These are phyloP conservation scores for Philopedon plagiatum DNA, from an alignment of 2,888 invertebrate species.

Conservation along the genomic window DNA sequence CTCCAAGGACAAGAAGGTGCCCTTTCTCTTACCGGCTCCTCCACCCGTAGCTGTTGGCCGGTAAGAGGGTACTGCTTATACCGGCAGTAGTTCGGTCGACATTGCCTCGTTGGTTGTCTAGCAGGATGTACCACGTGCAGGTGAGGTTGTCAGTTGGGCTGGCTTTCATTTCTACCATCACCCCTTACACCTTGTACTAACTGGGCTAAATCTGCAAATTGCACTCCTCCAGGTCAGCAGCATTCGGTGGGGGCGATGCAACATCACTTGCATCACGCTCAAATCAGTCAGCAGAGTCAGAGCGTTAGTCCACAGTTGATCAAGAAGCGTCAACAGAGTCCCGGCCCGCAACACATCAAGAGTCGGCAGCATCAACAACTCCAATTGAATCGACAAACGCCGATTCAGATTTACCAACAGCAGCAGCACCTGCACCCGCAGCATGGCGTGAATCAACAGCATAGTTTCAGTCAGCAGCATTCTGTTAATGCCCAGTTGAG, in stretches of 20 bases:
- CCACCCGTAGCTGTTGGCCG: too few relatives aligned
- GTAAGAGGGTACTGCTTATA: too few relatives aligned
- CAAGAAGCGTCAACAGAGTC: slow-evolving; percentile 29
- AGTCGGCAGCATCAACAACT: slow-evolving; percentile 59
- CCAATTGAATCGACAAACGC: slow-evolving; percentile 36
- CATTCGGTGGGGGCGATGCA: slow-evolving; percentile 17
- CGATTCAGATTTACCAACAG: slow-evolving; percentile 41
- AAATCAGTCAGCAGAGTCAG: slow-evolving; percentile 28
- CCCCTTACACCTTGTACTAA: too few relatives aligned
- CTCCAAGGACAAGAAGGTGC: too few relatives aligned
- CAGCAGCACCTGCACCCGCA: slow-evolving; percentile 58
- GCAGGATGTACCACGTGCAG: too few relatives aligned
- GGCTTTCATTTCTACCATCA: too few relatives aligned
- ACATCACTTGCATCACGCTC: slow-evolving; percentile 27
- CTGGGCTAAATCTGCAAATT: too few relatives aligned
- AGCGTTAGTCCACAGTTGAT: slow-evolving; percentile 25
- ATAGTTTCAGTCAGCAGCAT: slow-evolving; percentile 60
- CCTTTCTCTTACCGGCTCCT: too few relatives aligned
- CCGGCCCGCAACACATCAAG: slow-evolving; percentile 51
- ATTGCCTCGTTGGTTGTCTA: too few relatives aligned
- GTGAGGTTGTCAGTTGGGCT: too few relatives aligned
- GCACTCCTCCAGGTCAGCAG: slow-evolving; percentile 15
- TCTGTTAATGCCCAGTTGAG: slow-evolving; percentile 52
- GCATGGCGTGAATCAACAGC: slow-evolving; percentile 44
- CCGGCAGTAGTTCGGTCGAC: too few relatives aligned